phyloP scores from a whole-genome alignment of 53 echinoderm and acorn worm species.

The Luidia sarsii region DNA sequence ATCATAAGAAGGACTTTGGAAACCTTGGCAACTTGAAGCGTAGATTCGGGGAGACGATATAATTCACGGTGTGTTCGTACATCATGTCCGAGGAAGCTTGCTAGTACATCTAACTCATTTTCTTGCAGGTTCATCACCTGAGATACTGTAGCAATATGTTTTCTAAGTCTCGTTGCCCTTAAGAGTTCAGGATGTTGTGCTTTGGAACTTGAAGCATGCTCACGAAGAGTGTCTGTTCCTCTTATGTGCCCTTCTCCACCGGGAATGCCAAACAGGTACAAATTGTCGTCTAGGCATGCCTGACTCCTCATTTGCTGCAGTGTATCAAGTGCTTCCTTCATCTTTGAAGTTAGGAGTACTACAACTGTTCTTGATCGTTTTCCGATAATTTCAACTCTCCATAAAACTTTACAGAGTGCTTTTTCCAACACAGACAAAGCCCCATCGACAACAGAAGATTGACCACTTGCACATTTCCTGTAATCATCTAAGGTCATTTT shows the following conservation, averaged over 20 bases:
- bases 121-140: constrained; percentile 72
- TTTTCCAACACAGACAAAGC: constrained; percentile 24
- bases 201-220: constrained; percentile 45
- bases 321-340: constrained; percentile 10
- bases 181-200: constrained; percentile 51
- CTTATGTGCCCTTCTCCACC: constrained; percentile 31
- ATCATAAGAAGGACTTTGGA: constrained; percentile 66
- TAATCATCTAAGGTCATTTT: constrained; percentile 28
- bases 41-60: constrained; percentile 65
- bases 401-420: background rate
- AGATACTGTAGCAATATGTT: constrained; percentile 55
- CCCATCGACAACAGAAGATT: background rate
- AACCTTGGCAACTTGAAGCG: constrained; percentile 74
- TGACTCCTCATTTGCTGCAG: background rate
- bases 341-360: background rate
- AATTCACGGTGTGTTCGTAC: constrained; percentile 65
- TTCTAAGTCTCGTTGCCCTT: constrained; percentile 63
- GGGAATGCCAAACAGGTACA: constrained; percentile 12
- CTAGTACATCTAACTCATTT: constrained; percentile 73
- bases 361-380: constrained; percentile 3
- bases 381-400: constrained; percentile 18
- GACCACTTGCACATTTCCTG: constrained; percentile 48
- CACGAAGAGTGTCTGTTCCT: constrained; percentile 64
- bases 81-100: constrained; percentile 75
- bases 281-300: background rate